Evolutionary conservation across 2,888 invertebrate genomes (phyloP).

Genomic region (Ganaspis brasiliensis): DNA sequence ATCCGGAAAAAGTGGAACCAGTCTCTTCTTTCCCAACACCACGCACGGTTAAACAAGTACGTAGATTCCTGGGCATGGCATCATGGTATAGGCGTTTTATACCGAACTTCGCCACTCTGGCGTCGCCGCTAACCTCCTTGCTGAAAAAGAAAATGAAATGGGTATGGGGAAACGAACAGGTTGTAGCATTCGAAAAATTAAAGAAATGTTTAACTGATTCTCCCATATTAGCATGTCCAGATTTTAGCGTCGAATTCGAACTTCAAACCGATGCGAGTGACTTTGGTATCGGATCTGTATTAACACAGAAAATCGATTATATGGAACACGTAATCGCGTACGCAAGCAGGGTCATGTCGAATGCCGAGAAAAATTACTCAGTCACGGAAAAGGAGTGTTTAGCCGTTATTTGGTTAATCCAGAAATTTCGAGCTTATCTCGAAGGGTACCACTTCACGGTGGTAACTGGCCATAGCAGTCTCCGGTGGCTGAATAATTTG

Average conservation of each 20-base stretch:
- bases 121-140: neutral
- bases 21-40: slow-evolving; percentile 6
- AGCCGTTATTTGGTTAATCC: slow-evolving; percentile 54
- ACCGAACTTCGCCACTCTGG: neutral
- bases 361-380: too few relatives aligned
- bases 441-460: slow-evolving; percentile 48
- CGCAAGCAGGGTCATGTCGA: too few relatives aligned
- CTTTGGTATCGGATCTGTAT: too few relatives aligned
- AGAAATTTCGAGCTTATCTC: slow-evolving; percentile 59
- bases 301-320: too few relatives aligned
- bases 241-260: too few relatives aligned
- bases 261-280: too few relatives aligned
- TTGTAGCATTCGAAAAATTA: too few relatives aligned
- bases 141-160: slow-evolving; percentile 2
- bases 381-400: too few relatives aligned
- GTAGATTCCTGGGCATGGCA: slow-evolving; percentile 35
- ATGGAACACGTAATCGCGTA: too few relatives aligned
- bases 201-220: too few relatives aligned
- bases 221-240: too few relatives aligned
- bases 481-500: too few relatives aligned
- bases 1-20: slow-evolving; percentile 33
- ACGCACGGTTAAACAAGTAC: slow-evolving; percentile 19
- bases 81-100: slow-evolving; percentile 36
- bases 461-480: slow-evolving; percentile 51
- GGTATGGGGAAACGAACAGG: slow-evolving; percentile 3